Evolutionary conservation across 2,797 vertebrate species (phyloP).

Genomic region (Moxostoma hubbsi): DNA sequence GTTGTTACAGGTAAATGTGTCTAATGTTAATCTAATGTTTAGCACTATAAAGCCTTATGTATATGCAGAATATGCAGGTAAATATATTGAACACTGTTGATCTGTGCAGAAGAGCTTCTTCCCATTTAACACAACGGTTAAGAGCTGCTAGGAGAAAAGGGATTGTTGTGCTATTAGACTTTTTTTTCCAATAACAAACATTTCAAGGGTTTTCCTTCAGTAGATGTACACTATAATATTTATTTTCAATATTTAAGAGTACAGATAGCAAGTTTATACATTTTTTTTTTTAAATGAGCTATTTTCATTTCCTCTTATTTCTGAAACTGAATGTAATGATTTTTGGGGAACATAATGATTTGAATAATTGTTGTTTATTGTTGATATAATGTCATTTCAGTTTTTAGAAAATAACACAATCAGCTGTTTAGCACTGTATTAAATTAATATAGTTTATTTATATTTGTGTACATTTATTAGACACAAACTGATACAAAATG

Average conservation of each 20-base stretch:
- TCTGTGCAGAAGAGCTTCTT: no score
- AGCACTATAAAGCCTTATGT: conserved; percentile 33
- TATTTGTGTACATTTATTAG: neutral
- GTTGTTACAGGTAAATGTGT: neutral
- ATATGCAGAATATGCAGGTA: conserved; percentile 17
- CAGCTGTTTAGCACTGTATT: conserved; percentile 5
- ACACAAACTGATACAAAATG: neutral
- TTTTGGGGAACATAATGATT: neutral
- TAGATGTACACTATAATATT: no score
- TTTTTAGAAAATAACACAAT: neutral
- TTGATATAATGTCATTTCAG: neutral
- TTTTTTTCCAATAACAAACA: no score
- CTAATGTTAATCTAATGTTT: neutral
- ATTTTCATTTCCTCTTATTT: conserved; percentile 20
- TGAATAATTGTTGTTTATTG: neutral
- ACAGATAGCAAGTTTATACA: no score
- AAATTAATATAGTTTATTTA: neutral
- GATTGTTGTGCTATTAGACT: no score
- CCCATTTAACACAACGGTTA: no score
- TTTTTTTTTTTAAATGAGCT: neutral
- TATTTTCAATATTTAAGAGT: no score
- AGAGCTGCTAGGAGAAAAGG: no score
- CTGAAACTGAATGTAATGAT: conserved; percentile 7
- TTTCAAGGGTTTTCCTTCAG: no score
- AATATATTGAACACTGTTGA: conserved; percentile 15